A percentile compares a stretch with the other conserved stretches of the same genome.
Evolutionary conservation across 2,797 vertebrate species (phyloP).

Genomic region (Sylvilagus floridanus): DNA sequence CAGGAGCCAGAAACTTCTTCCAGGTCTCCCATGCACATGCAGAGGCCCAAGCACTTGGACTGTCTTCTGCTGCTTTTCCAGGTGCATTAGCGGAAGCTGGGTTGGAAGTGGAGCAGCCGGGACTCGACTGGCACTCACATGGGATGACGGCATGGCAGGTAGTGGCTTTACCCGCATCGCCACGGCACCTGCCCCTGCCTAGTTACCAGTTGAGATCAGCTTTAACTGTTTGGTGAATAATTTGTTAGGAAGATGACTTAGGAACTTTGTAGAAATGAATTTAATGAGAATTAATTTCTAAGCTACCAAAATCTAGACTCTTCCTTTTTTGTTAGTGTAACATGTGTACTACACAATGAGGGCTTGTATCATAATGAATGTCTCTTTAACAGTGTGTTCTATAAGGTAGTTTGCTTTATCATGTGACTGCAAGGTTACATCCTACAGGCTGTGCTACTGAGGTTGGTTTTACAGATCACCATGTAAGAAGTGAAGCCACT

Average conservation of each 20-base stretch:
- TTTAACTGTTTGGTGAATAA: not conserved
- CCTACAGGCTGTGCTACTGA: not conserved
- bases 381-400: not conserved
- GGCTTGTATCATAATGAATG: not conserved
- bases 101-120: too few relatives aligned
- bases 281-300: not conserved
- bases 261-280: constrained; percentile 18
- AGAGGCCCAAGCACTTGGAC: too few relatives aligned
- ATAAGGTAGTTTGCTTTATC: not conserved
- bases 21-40: too few relatives aligned
- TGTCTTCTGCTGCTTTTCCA: too few relatives aligned
- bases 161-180: too few relatives aligned
- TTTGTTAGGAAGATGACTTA: not conserved
- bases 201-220: constrained; percentile 94
- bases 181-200: constrained; percentile 76
- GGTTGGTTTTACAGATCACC: not conserved
- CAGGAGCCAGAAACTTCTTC: too few relatives aligned
- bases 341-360: not conserved
- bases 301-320: not conserved
- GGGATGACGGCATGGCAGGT: too few relatives aligned
- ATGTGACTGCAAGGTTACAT: not conserved
- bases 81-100: too few relatives aligned
- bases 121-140: too few relatives aligned
- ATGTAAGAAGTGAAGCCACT: not conserved
- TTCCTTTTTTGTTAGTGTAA: not conserved